Conservation (phyloP, 1,140 invertebrate genomes). For the Rhizoglyphus robini region DNA sequence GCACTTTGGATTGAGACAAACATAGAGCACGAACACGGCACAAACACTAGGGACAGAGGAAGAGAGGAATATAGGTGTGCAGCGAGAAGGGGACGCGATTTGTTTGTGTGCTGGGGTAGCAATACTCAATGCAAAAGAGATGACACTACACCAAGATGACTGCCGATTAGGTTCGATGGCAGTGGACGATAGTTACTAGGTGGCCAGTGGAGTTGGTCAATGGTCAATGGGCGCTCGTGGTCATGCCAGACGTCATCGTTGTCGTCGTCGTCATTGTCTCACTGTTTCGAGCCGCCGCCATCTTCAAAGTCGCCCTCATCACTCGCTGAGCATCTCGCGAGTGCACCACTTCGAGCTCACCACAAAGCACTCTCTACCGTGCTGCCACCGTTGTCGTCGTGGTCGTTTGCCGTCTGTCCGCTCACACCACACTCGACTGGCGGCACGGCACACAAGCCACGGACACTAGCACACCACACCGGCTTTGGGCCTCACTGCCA, state of each 20-base stretch:
- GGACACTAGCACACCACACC: too few species aligned
- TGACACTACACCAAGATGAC: too few species aligned
- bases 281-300: neutral
- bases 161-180: too few species aligned
- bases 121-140: too few species aligned
- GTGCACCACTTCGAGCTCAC: neutral
- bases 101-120: too few species aligned
- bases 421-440: neutral
- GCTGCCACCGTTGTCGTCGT: neutral
- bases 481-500: neutral
- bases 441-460: neutral
- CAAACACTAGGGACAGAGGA: too few species aligned
- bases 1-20: too few species aligned
- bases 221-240: neutral
- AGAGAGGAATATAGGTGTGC: too few species aligned
- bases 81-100: too few species aligned
- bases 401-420: neutral
- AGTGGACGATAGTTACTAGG: neutral
- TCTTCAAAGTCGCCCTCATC: neutral
- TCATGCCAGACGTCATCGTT: neutral
- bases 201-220: neutral
- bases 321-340: neutral
- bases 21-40: too few species aligned
- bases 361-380: neutral
- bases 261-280: neutral